Base-by-base conservation (phyloP, 1,140 invertebrate species). In the Asbolus verrucosus region DNA sequence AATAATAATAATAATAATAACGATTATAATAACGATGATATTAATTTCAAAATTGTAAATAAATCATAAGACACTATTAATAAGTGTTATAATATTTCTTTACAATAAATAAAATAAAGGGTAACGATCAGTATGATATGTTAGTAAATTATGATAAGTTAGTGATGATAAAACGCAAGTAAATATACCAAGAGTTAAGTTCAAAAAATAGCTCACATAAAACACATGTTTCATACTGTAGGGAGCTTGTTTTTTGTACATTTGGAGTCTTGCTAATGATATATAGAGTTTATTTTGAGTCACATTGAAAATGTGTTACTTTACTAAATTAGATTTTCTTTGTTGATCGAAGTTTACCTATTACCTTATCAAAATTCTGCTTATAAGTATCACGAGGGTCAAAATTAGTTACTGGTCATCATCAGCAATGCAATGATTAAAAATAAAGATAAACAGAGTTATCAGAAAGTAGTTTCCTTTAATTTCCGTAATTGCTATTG, bases 161-260 rank as follows among this genome's bases (percentile, higher is more conserved):
- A 39, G 61, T 63, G 15, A 63, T 36, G 61, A 63, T 63, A 19
- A 62, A 63, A 63, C 39, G 16, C 33, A 63, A 63, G 61, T 63
- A 63, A 41, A 63, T 63, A 63, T 63, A 41, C 33, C 21, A 41
- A 63, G 39, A 63, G 61, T 41, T 19, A 41, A 62, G 33, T 63
- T 63, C 36, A 41, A 41, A 63, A 63, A 63, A 63, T 63, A 63
- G 61, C 33, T 63, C 61, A 39, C 39, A 62, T 62, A 62, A 62
- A 62, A 63, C 61, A 63, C 61, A 63, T 63, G 61, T 63, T 63
- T 63, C 33, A 27, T 63, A 63, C 31, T 63, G 61, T 63, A 63
- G 61, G 61, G 61, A 41, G 33, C 19, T 41, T 5, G 36, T 39
- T 63, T 63, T 63, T 63, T 63, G 33, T 27, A 14, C 39, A 27